Conservation (phyloP, 2,797 vertebrate genomes). For the Brotula barbata region DNA sequence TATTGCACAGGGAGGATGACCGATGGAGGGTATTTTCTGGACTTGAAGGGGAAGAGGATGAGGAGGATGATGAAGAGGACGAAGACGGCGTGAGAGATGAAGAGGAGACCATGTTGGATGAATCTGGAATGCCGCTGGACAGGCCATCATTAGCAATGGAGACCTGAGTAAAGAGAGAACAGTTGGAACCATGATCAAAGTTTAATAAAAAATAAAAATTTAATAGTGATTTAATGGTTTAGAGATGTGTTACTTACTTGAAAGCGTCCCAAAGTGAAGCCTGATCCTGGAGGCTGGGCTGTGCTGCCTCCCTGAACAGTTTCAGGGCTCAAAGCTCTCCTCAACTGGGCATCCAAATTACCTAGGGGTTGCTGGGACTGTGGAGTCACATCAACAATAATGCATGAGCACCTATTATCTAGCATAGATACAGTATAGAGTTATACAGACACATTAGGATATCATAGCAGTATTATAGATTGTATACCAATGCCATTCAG, state of each 20-base stretch:
- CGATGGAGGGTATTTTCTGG: constrained; percentile 93
- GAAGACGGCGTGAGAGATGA: constrained; percentile 71
- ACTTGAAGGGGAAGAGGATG: constrained; percentile 81
- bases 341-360: constrained; percentile 61
- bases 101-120: constrained; percentile 60
- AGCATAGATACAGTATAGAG: no score
- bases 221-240: no score
- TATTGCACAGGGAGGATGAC: constrained; percentile 53
- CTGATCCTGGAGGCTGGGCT: constrained; percentile 41
- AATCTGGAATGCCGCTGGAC: constrained; percentile 40
- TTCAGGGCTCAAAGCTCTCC: constrained; percentile 73
- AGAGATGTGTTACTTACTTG: constrained; percentile 76
- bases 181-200: not conserved
- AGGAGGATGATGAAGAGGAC: constrained; percentile 74
- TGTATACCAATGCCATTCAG: not conserved
- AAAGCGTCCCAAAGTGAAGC: constrained; percentile 74
- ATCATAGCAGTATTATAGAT: no score
- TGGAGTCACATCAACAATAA: constrained; percentile 23
- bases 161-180: constrained; percentile 59
- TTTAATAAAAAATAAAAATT: no score
- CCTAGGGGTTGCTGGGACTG: constrained; percentile 63
- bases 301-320: constrained; percentile 67
- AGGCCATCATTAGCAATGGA: constrained; percentile 64
- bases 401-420: not conserved
- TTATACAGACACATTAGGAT: not conserved